Base-by-base conservation (phyloP, 2,113 vertebrate species). In the Hemichromis elongatus region DNA sequence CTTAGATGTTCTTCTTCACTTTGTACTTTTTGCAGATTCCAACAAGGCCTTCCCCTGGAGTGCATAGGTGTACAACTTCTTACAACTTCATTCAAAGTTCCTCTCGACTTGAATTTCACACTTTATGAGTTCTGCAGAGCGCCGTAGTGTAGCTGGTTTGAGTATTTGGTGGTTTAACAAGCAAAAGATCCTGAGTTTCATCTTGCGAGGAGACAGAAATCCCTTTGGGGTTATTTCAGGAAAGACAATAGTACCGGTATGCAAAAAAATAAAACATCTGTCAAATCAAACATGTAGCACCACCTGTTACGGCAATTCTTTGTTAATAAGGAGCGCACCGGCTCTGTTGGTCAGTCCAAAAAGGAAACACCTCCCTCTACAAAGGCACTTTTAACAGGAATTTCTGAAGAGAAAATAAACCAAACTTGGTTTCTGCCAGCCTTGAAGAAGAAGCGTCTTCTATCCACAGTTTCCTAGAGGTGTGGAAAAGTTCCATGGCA, bases 361-460 rank as follows among this genome's bases (percentile, higher is more conserved):
- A 1, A n/a, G 4, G 37, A 3, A 53, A 78, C 3, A 21, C 18
- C 18, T 28, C 33, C 42, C 35, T 56, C 68, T 19, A 53, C 30
- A 83, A 47, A 24, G 47, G 42, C 55, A 28, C 35, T 0, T 3
- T 1, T 52, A 9, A 40, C 24, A 21, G 40, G 81, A 45, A 77
- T 77, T 56, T 73, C 42, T 61, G 21, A 83, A 30, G 42, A 16
- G 30, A 83, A 21, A 84, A 9, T 10, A 21, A 77, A 42, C 40
- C 26, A 30, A 0, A 50, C 1, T 50, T 75, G 42, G 42, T 30
- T 24, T 18, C 14, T 87, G 86, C 84, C 57, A 86, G 83, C 78
- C 21, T 80, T 83, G 4, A 42, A 88, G 90, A 11, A 90, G 85
- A 3, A 89, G 77, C 87, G 91, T 81, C 30, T 85, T 88, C 14